Percentiles rank a stretch among this genome's conserved stretches.
Evolutionary conservation across 2,888 invertebrate genomes (phyloP).

Genomic region (Synergus laeviventris): DNA sequence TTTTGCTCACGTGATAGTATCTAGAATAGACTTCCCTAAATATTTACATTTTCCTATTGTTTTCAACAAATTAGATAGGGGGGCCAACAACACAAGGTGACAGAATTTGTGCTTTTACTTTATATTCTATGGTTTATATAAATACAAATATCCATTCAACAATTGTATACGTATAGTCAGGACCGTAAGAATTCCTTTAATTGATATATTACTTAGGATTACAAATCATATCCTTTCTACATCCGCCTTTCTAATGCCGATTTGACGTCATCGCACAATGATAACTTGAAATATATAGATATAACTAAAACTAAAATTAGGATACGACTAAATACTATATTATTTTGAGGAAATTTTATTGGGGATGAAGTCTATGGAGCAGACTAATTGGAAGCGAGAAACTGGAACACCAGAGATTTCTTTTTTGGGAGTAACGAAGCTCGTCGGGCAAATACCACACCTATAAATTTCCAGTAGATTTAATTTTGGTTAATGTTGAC

Average conservation of each 20-base stretch:
- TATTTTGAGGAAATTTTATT: not conserved
- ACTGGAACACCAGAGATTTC: not conserved
- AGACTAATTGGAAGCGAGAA: not conserved
- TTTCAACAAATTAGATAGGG: too few relatives aligned
- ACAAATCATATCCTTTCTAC: slow-evolving; percentile 21
- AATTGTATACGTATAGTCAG: too few relatives aligned
- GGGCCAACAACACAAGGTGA: too few relatives aligned
- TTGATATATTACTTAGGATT: slow-evolving; percentile 20
- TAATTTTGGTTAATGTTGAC: slow-evolving; percentile 6
- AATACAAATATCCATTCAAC: too few relatives aligned
- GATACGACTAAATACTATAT: not conserved
- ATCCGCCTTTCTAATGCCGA: slow-evolving; percentile 3
- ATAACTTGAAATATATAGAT: not conserved
- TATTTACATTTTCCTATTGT: too few relatives aligned
- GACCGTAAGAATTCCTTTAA: not conserved
- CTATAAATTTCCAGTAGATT: slow-evolving; percentile 23
- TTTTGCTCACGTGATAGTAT: too few relatives aligned
- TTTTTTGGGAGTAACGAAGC: not conserved
- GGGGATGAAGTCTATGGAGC: not conserved
- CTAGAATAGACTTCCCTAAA: too few relatives aligned
- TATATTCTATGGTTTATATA: too few relatives aligned
- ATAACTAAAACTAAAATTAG: not conserved
- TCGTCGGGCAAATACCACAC: not conserved
- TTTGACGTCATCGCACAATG: not conserved
- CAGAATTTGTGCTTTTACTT: too few relatives aligned